Evolutionary conservation across 2,113 vertebrate species (phyloP), one percentile per base, ranked within the genome.

Genomic region (Gobio gobio): DNA sequence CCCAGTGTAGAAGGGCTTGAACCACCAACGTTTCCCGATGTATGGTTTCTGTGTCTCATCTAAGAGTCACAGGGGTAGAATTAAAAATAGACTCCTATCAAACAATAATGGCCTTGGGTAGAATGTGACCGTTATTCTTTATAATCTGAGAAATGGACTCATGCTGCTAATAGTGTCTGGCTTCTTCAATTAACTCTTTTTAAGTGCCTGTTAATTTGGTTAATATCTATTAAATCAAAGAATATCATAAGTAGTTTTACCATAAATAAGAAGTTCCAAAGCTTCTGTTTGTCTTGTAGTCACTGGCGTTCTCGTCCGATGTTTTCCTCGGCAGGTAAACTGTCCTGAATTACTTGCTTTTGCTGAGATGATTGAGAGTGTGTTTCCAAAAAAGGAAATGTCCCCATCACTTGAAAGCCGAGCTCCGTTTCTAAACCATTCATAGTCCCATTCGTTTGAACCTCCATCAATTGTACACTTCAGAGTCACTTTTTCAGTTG

Each of bases 341-440:
- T 64, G 1, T 78, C 75, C 51, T 14, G 51, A 78, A n/a, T 78
- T 10, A 78, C 5, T n/a, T 1, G 0, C 18, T 36, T 78, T 22
- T 40, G 75, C 51, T 40, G 51, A 58, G 29, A 20, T n/a, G 29
- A 78, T 78, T 10, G 16, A 33, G 9, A 76, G 61, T 64, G 13
- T 33, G 5, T 74, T 26, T 14, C 13, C 6, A 26, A 24, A 10
- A 12, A 77, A 56, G 16, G 9, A 51, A 29, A 49, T 6, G 2
- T 40, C 51, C 18, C 36, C 0, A 0, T 47, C 2, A 20, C 0
- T 2, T 22, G 0, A 20, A 20, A 49, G 2, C 9, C 0, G 1
- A 29, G 0, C 0, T 33, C 2, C 0, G 0, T 66, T n/a, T 81
- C 0, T 68, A 29, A 49, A 81, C 79, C 79, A 82, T 33, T 68